Percentiles rank a stretch among this genome's conserved stretches.
These are phyloP conservation scores for Arothron firmamentum DNA, from an alignment of 2,113 vertebrate genomes.

Conservation along the genomic window DNA sequence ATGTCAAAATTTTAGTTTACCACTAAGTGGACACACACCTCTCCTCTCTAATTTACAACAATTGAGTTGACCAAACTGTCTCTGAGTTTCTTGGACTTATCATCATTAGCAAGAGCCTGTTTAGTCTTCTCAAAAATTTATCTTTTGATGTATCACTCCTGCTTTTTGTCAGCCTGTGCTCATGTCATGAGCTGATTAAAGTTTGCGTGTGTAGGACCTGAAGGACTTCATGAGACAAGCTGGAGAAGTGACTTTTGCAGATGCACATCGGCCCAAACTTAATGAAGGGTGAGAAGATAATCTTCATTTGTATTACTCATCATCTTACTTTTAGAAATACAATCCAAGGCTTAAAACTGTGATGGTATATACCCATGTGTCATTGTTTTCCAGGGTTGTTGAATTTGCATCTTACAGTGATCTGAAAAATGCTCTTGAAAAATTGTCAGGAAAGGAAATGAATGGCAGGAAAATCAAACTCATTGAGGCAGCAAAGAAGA, in stretches of 20 bases:
- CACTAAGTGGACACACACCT: conserved; percentile 2
- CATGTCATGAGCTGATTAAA: conserved; percentile 65
- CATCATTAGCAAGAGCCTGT: conserved; percentile 49
- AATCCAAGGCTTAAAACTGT: no score
- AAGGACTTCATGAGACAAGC: conserved; percentile 99
- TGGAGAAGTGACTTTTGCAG: conserved; percentile 97
- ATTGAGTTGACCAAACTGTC: conserved; percentile 5
- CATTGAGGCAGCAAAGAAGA: conserved; percentile 90
- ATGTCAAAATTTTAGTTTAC: conserved; percentile 2
- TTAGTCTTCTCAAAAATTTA: conserved; percentile 62
- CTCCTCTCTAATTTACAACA: neutral
- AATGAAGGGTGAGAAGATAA: conserved; percentile 86
- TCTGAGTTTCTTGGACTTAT: conserved; percentile 62
- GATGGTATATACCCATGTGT: neutral
- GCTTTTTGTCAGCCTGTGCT: conserved; percentile 45
- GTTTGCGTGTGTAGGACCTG: conserved; percentile 88
- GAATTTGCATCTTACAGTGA: conserved; percentile 96
- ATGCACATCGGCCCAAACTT: conserved; percentile 92
- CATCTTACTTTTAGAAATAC: no score
- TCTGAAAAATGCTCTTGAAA: conserved; percentile 95
- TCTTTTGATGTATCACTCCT: conserved; percentile 76
- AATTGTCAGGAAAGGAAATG: conserved; percentile 96
- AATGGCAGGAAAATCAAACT: conserved; percentile 97
- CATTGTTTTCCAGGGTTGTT: conserved; percentile 80
- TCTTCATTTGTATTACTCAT: neutral